Base-by-base conservation (phyloP, 2,113 vertebrate genomes). In the Chaenocephalus aceratus region DNA sequence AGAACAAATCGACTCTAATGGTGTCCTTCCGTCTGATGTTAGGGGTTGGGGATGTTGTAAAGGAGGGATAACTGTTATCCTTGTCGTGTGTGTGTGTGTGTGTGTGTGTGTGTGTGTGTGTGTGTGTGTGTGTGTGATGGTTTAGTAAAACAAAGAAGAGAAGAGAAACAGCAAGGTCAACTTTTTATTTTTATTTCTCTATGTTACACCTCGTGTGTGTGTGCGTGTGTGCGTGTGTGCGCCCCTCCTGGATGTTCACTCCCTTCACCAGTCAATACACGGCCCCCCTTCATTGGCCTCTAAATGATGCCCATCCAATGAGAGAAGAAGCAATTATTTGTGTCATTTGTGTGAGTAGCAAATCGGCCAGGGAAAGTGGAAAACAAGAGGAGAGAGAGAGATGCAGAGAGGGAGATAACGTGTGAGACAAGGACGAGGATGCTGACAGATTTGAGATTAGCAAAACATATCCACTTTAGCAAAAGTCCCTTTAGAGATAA, bases 401-500 rank as follows among this genome's bases (percentile, higher is more conserved):
- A 64, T 52, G 41, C 36, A 6, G 13, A 54, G 34, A 68, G 41
- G 14, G 54, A 84, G 66, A 83, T 74, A 82, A 84, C 0, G 6
- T 11, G n/a, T 21, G 48, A 61, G 46, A 65, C 36, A 54, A 66
- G 59, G 54, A 60, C 18, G 5, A 61, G 16, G 53, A 73, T 70
- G 57, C 65, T 56, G 79, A 69, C 74, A 65, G 56, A 79, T 71
- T 41, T 62, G 14, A 73, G 87, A 81, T 69, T 7, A 72, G 56
- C 57, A 6, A 67, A 59, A 83, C 71, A 30, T 6, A 79, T n/a
- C 41, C 48, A 61, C 59, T 77, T 79, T 72, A 49, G 75, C 72
- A 48, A 79, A 79, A 70, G 58, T 52, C 54, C 2, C 45, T 70
- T 81, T 51, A 49, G 14, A 77, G 64, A 79, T 81, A 77, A 86